A percentile compares a stretch with the other conserved stretches of the same genome.
These are phyloP conservation scores for Dinomys branickii DNA, from an alignment of 2,113 vertebrate species.

Conservation along the genomic window DNA sequence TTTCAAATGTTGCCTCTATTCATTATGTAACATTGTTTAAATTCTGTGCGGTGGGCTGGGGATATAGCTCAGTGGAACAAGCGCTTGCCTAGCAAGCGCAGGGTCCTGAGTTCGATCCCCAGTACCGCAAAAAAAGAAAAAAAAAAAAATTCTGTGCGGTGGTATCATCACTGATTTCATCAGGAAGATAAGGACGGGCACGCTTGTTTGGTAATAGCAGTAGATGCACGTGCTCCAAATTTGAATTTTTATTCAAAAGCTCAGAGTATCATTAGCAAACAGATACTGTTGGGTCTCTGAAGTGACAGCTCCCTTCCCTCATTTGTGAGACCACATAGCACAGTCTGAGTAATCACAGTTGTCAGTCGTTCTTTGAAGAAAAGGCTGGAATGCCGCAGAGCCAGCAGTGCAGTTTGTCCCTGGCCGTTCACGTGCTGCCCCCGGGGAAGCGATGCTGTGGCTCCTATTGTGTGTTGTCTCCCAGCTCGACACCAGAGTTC, in stretches of 20 bases:
- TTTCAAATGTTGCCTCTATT: conserved; percentile 11
- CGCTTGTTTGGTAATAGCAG: neutral
- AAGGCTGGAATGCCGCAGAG: neutral
- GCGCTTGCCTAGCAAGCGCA: no score
- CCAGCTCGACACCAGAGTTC: neutral
- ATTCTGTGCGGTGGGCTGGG: neutral
- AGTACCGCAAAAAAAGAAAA: no score
- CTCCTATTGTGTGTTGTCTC: neutral
- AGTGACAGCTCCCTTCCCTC: neutral
- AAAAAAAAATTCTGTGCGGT: neutral
- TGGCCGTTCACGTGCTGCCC: neutral
- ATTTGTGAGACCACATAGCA: neutral
- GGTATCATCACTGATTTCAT: neutral
- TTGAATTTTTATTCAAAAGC: conserved; percentile 37
- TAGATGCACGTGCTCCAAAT: neutral
- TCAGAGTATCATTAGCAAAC: neutral
- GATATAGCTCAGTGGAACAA: no score
- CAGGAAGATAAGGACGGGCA: neutral
- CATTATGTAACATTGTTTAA: neutral
- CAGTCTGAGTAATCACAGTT: neutral
- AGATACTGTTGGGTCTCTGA: neutral
- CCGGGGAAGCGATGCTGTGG: neutral
- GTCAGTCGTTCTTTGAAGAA: conserved; percentile 3
- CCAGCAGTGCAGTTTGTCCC: neutral
- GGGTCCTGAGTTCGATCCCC: no score